phyloP scores from a whole-genome alignment of 2,113 vertebrate species.

The Cochlearius cochlearius region DNA sequence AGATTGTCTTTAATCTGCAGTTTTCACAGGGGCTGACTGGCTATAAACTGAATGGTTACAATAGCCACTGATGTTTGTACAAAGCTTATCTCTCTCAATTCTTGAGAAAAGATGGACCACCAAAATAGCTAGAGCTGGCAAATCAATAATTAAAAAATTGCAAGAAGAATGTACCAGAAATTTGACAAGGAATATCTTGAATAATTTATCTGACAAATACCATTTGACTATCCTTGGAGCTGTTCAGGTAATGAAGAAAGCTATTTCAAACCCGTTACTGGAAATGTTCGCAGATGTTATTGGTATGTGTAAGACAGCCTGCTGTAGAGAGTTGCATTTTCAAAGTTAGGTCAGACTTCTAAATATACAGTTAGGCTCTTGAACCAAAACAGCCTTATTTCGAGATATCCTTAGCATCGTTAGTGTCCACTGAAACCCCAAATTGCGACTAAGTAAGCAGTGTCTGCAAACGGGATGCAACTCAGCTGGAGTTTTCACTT shows the following conservation, averaged over 20 bases:
- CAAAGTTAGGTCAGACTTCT: neutral
- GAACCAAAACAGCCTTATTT: neutral
- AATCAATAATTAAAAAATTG: neutral
- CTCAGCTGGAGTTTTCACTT: neutral
- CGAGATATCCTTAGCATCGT: neutral
- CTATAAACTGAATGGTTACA: neutral
- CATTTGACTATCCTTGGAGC: neutral
- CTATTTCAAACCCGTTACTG: neutral
- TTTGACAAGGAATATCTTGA: neutral
- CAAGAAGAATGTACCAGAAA: neutral
- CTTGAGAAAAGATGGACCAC: neutral
- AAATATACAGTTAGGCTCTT: neutral
- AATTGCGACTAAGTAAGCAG: neutral
- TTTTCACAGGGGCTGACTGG: neutral
- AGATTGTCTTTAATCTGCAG: conserved; percentile 43
- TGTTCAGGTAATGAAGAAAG: neutral
- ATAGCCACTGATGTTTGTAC: neutral
- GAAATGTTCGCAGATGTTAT: neutral
- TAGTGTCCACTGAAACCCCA: neutral
- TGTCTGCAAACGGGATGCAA: neutral
- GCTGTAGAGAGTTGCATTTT: neutral
- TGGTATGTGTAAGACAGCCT: neutral
- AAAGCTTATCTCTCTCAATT: neutral
- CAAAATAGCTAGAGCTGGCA: neutral
- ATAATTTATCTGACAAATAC: neutral